phyloP scores from a whole-genome alignment of 64 coral and sea anemone species.

The Trachythela sp. region DNA sequence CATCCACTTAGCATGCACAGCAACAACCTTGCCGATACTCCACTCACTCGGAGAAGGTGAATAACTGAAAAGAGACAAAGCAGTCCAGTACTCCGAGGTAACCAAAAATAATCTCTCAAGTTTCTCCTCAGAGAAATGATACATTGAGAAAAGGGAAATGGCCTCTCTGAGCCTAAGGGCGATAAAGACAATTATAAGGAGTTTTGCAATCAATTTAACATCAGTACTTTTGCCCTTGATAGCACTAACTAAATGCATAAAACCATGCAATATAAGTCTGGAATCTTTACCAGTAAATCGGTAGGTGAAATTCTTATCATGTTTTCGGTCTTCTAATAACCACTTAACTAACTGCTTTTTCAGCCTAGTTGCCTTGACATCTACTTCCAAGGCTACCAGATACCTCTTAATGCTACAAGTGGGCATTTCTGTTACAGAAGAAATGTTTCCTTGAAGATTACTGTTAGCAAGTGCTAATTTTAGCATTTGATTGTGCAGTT shows the following conservation, averaged over 20 bases:
- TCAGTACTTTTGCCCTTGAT: constrained; percentile 31
- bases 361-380: constrained; percentile 29
- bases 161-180: not conserved
- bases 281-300: constrained; percentile 52
- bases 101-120: too few species aligned
- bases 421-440: too few species aligned
- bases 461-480: too few species aligned
- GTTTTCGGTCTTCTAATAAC: constrained; percentile 36
- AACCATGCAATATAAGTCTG: constrained; percentile 43
- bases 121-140: too few species aligned
- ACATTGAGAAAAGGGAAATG: too few species aligned
- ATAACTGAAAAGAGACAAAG: constrained; percentile 29
- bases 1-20: too few species aligned
- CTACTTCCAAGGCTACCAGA: constrained; percentile 33
- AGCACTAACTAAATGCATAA: constrained; percentile 48
- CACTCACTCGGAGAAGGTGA: constrained; percentile 38
- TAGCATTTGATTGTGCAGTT: too few species aligned
- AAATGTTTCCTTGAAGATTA: too few species aligned
- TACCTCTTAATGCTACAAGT: too few species aligned
- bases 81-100: constrained; percentile 54
- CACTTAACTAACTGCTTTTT: constrained; percentile 53
- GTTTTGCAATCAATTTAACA: constrained; percentile 26
- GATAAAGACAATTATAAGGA: not conserved
- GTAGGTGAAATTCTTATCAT: constrained; percentile 52
- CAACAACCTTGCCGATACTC: constrained; percentile 56